Evolutionary conservation across 2,888 invertebrate species (phyloP).

Genomic region (Alviniconcha strummeri): DNA sequence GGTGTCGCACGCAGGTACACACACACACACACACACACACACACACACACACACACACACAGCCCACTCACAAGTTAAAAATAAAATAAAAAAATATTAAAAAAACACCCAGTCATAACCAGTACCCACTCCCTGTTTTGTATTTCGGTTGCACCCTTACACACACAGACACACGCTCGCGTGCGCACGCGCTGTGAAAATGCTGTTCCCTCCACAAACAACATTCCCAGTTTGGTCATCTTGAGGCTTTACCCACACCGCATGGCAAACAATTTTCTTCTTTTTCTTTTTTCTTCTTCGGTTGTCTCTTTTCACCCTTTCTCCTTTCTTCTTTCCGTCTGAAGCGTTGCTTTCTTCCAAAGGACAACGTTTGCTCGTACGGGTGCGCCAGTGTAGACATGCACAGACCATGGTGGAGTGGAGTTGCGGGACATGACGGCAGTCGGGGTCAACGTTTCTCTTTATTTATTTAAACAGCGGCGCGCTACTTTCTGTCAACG

Average conservation of each 20-base stretch:
- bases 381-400: too few species aligned
- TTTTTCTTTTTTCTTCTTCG: not conserved
- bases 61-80: not conserved
- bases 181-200: not conserved
- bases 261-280: not conserved
- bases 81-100: too few species aligned
- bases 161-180: not conserved
- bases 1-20: not conserved
- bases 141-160: not conserved
- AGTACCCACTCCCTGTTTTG: not conserved
- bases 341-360: not conserved
- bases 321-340: slow-evolving; percentile 3
- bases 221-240: not conserved
- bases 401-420: too few species aligned
- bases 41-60: slow-evolving; percentile 7
- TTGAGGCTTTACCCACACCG: not conserved
- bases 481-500: too few species aligned
- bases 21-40: slow-evolving; percentile 4
- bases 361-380: not conserved
- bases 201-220: not conserved
- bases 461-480: not conserved
- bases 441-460: not conserved
- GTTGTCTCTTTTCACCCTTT: not conserved
- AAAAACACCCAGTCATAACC: too few species aligned
- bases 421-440: too few species aligned